Evolutionary conservation across 2,797 vertebrate species (phyloP).

Genomic region (Acipenser transmontanus): DNA sequence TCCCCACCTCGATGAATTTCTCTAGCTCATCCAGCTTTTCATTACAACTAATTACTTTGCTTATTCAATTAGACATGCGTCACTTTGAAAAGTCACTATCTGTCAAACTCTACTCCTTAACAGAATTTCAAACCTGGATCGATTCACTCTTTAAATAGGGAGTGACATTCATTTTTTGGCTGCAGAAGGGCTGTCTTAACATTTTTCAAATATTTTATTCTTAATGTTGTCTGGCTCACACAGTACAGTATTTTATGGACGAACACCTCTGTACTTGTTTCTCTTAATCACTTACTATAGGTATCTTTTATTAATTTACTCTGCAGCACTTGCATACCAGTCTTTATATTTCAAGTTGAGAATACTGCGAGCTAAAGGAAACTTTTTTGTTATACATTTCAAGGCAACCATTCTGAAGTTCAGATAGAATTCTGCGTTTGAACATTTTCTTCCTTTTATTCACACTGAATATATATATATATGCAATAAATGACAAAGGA

Average conservation of each 20-base stretch:
- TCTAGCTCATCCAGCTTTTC: slow-evolving; percentile 44
- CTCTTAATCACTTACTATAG: no score
- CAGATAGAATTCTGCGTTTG: no score
- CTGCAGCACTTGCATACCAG: no score
- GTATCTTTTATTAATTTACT: no score
- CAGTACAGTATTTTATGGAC: not conserved
- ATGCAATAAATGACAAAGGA: no score
- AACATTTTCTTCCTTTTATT: no score
- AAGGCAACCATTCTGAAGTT: no score
- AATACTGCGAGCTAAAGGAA: no score
- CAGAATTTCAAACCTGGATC: slow-evolving; percentile 38
- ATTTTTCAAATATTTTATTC: slow-evolving; percentile 9
- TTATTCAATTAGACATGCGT: slow-evolving; percentile 60
- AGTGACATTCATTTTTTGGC: slow-evolving; percentile 22
- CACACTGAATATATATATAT: no score
- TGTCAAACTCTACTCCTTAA: slow-evolving; percentile 43
- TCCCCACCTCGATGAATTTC: slow-evolving; percentile 38
- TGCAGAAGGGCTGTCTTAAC: slow-evolving; percentile 5
- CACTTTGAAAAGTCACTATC: slow-evolving; percentile 54
- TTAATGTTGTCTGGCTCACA: slow-evolving; percentile 2
- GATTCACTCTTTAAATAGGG: slow-evolving; percentile 34
- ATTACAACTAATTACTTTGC: slow-evolving; percentile 47
- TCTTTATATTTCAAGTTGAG: no score
- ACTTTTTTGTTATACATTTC: no score
- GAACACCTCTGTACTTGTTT: not conserved